Evolutionary conservation across 2,888 invertebrate species (phyloP), one percentile per base, ranked within the genome.

Genomic region (Cantharis flavilabris): DNA sequence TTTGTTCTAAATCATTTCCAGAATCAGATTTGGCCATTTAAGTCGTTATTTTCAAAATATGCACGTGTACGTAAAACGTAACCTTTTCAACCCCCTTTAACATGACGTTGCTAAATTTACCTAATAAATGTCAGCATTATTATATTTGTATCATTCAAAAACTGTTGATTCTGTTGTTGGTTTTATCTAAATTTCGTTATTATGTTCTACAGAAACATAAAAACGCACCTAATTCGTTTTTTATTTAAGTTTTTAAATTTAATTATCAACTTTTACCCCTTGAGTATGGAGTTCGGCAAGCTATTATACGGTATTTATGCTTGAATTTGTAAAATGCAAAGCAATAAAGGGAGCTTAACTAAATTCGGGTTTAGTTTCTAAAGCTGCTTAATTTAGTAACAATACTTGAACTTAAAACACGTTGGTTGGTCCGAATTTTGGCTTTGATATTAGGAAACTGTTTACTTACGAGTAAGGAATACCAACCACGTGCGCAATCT

Each of bases 81-180:
- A 73, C 78, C 76, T 67, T 79, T 77, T 76, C 75, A 78, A 75
- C 73, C 72, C 75, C 79, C 79, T 75, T 73, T 73, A 76, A 76
- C 77, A 78, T 79, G 79, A 80, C 79, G 79, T 80, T 76, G 77
- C 79, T 77, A 81, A 81, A 81, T 81, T 81, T 80, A 79, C 81
- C 81, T 79, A 81, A 81, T 81, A 81, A 78, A 79, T 77, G 81
- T 80, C 79, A 77, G 76, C 76, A 75, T 81, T 79, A 80, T 80
- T 80, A 73, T 80, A 80, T 80, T 80, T 80, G 79, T 80, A 81
- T 78, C 75, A 78, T 80, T 73, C 72, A 76, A 79, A 79, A 77
- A 79, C 76, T n/a, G n/a, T n/a, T n/a, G 69, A 76, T 80, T 76
- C 75, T 70, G 14, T 30, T 67, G 67, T 70, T 72, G 69, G 67